These are phyloP conservation scores for Brachyistius frenatus DNA, from an alignment of 2,113 vertebrate genomes.

Conservation along the genomic window DNA sequence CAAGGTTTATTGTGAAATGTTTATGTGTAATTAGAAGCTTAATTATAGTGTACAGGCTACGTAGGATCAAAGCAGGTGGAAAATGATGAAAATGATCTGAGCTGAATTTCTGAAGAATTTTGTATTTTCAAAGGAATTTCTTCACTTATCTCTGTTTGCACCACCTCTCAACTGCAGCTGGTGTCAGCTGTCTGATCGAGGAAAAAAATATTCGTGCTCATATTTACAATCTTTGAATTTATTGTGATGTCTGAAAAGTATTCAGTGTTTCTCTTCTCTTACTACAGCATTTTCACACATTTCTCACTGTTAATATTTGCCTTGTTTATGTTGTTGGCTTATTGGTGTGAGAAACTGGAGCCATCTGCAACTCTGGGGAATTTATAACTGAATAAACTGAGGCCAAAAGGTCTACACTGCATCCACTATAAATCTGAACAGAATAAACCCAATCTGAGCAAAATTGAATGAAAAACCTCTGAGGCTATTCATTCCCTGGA, in stretches of 20 bases:
- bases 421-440: neutral
- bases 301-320: conserved; percentile 1
- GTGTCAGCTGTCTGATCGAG: too few species aligned
- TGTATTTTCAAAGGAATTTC: too few species aligned
- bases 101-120: neutral
- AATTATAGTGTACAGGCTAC: neutral
- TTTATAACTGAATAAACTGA: neutral
- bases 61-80: neutral
- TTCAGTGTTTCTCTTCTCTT: too few species aligned
- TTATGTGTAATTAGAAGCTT: conserved; percentile 8
- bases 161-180: too few species aligned
- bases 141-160: too few species aligned
- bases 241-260: too few species aligned
- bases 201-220: too few species aligned
- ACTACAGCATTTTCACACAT: neutral
- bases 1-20: neutral
- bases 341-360: conserved; percentile 1
- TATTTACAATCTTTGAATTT: too few species aligned
- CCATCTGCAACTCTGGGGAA: neutral
- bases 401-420: neutral
- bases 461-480: conserved; percentile 1
- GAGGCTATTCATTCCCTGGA: neutral
- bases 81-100: neutral
- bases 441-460: conserved; percentile 10
- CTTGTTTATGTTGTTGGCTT: neutral